Percentiles rank a stretch among this genome's conserved stretches.
These are phyloP conservation scores for Agelas oroides DNA, from an alignment of 37 sponge, comb jelly and placozoan genomes.

Conservation along the genomic window DNA sequence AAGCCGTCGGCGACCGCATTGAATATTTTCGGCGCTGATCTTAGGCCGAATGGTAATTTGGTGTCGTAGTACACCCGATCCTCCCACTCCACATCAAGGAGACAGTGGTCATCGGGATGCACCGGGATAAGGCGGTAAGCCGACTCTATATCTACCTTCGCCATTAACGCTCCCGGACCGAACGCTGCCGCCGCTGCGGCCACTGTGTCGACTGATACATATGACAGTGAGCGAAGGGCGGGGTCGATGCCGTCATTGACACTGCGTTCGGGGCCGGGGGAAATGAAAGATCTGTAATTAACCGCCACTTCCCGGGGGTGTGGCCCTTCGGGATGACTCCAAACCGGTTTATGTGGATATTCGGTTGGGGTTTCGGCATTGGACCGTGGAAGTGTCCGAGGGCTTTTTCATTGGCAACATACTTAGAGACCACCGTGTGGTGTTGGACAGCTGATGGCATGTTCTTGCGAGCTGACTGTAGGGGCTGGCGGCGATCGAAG, in stretches of 20 bases:
- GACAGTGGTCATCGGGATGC: slow-evolving; percentile 2
- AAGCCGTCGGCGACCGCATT: slow-evolving; percentile 9
- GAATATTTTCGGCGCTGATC: slow-evolving; percentile 5
- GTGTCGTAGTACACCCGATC: too few species aligned
- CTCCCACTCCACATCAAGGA: background rate
- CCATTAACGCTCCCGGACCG: slow-evolving; percentile 12
- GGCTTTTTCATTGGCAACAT: background rate
- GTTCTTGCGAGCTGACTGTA: slow-evolving; percentile 14
- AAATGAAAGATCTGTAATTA: too few species aligned
- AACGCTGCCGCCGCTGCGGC: background rate
- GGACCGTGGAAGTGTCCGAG: slow-evolving; percentile 3
- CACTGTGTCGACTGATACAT: slow-evolving; percentile 10
- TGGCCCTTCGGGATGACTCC: background rate
- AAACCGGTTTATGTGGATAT: background rate
- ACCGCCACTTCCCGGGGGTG: background rate
- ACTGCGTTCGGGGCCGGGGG: too few species aligned
- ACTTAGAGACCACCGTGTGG: background rate
- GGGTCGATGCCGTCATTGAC: slow-evolving; percentile 1
- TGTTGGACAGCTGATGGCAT: slow-evolving; percentile 4
- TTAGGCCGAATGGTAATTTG: slow-evolving; percentile 9
- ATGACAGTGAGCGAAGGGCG: background rate
- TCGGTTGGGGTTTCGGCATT: background rate
- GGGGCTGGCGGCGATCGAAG: background rate
- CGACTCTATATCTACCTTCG: slow-evolving; percentile 15
- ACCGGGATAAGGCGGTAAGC: slow-evolving; percentile 1